Conservation (phyloP, 2,797 vertebrate species). For the Semaprochilodus insignis region DNA sequence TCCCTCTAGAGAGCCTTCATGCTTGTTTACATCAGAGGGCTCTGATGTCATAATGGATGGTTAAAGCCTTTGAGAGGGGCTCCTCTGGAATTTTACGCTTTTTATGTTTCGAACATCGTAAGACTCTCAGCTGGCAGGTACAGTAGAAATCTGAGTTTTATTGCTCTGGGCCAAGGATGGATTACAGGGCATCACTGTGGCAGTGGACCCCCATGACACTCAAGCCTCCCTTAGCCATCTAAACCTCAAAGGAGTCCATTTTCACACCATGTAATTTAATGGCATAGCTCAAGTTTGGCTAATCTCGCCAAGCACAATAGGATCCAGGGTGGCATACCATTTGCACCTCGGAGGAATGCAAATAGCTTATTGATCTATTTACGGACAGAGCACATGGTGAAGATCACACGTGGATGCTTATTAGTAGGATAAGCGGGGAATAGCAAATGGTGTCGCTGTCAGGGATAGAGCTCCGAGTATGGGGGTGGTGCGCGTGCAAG, state of each 20-base stretch:
- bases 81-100: slow-evolving; percentile 81
- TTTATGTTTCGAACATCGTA: slow-evolving; percentile 70
- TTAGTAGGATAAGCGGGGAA: slow-evolving; percentile 28
- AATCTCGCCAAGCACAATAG: slow-evolving; percentile 74
- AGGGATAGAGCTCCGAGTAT: not conserved
- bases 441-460: slow-evolving; percentile 36
- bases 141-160: slow-evolving; percentile 83
- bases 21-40: slow-evolving; percentile 83
- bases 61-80: slow-evolving; percentile 76
- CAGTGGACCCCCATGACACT: slow-evolving; percentile 59
- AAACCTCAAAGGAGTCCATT: slow-evolving; percentile 69
- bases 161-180: slow-evolving; percentile 72
- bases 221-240: slow-evolving; percentile 55
- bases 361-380: slow-evolving; percentile 69
- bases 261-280: slow-evolving; percentile 79
- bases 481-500: not conserved
- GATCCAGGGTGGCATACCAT: slow-evolving; percentile 65
- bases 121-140: slow-evolving; percentile 83
- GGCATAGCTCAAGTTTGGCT: slow-evolving; percentile 70
- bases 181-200: slow-evolving; percentile 68
- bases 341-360: slow-evolving; percentile 63
- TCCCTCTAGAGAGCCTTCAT: slow-evolving; percentile 76
- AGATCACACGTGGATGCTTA: slow-evolving; percentile 30
- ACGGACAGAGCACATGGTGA: slow-evolving; percentile 51
- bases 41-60: slow-evolving; percentile 82